A percentile compares a stretch with the other conserved stretches of the same genome.
These are phyloP conservation scores for Onychomys leucogaster DNA, from an alignment of 2,797 vertebrate species.

Conservation along the genomic window DNA sequence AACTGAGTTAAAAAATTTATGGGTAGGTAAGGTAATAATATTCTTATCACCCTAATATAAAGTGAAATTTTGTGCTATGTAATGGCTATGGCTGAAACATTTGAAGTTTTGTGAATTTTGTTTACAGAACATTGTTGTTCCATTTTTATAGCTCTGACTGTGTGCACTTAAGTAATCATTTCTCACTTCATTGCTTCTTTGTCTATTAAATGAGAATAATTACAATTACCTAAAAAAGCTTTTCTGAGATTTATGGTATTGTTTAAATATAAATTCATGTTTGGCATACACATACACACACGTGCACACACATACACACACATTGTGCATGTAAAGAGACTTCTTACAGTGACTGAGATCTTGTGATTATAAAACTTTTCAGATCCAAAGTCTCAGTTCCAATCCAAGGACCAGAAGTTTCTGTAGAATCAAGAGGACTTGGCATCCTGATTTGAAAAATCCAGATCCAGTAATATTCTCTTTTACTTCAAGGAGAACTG, in stretches of 20 bases:
- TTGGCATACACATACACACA: background rate
- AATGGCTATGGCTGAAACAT: background rate
- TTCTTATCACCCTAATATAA: background rate
- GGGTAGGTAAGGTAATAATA: background rate
- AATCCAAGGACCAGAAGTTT: background rate
- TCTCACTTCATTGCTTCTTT: background rate
- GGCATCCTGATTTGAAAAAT: background rate
- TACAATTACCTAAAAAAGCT: background rate
- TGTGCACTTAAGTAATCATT: background rate
- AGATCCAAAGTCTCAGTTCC: background rate
- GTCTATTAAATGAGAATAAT: background rate
- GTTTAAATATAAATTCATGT: background rate
- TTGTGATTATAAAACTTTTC: background rate
- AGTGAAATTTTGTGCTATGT: background rate
- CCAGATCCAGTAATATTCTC: background rate
- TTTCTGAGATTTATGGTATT: slow-evolving; percentile 8
- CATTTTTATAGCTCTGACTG: background rate
- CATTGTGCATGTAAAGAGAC: background rate
- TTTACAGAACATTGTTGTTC: background rate
- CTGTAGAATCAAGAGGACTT: background rate
- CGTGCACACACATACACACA: background rate
- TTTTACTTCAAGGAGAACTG: background rate
- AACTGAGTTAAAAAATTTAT: background rate
- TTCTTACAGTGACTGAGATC: background rate
- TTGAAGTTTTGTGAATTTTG: background rate